Percentiles rank a stretch among this genome's conserved stretches.
Conservation (phyloP, 2,888 invertebrate species). For the Sycophila texana region DNA sequence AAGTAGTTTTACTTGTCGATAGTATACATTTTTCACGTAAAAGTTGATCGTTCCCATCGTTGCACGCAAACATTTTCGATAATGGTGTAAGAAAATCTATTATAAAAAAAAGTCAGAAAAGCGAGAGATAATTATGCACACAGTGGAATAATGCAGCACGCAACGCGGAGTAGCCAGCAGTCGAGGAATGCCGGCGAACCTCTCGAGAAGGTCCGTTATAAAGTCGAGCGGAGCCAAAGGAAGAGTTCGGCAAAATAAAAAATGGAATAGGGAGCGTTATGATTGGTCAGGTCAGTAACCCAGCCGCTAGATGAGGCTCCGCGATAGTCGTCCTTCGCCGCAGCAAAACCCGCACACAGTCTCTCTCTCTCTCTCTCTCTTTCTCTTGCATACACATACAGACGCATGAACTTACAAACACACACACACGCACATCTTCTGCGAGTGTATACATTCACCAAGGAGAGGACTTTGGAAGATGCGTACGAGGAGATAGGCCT, state of each 20-base stretch:
- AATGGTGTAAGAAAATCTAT: too few species aligned
- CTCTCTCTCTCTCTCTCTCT: too few species aligned
- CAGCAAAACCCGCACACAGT: not conserved
- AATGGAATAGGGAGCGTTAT: slow-evolving; percentile 20
- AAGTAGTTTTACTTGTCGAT: too few species aligned
- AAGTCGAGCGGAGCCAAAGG: not conserved
- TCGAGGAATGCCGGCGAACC: not conserved
- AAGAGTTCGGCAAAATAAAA: not conserved
- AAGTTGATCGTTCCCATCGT: too few species aligned
- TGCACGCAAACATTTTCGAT: too few species aligned
- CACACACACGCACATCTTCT: slow-evolving; percentile 1
- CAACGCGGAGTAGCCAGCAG: not conserved
- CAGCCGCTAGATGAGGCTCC: slow-evolving; percentile 26
- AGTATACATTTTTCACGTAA: too few species aligned
- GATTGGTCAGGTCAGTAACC: slow-evolving; percentile 61
- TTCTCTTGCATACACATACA: not conserved
- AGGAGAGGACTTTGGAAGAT: slow-evolving; percentile 5
- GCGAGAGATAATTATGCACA: not conserved
- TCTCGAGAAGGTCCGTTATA: slow-evolving; percentile 9
- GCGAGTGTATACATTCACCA: not conserved
- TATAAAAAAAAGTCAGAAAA: too few species aligned
- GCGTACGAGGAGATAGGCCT: slow-evolving; percentile 32
- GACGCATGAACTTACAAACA: too few species aligned
- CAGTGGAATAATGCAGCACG: not conserved
- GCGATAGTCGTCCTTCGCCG: slow-evolving; percentile 19